Base-by-base conservation (phyloP, 2,888 invertebrate genomes). In the Drosophila histrio region DNA sequence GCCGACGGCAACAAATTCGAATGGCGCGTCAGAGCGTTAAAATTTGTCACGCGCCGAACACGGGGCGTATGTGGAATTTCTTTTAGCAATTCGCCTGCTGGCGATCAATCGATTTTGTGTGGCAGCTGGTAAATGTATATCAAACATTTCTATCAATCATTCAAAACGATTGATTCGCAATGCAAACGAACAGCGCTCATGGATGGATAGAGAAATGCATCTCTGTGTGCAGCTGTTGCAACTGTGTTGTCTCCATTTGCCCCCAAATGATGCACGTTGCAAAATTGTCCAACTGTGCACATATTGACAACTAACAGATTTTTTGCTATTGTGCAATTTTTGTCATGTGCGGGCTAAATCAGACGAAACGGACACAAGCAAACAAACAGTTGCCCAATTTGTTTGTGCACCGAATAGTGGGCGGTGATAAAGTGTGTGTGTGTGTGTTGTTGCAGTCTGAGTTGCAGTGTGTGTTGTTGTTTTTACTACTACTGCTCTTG, bases 101-200 rank as follows among this genome's bases (percentile, higher is more conserved):
- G 86, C 82, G 63, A 87, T 70, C 76, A 67, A 84, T 82, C 65
- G 75, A 70, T 77, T 59, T 77, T 72, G 53, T 53, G 52, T 53
- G 72, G 69, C 79, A 80, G 64, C 71, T 86, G 79, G 74, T 60
- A 85, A 87, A 82, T 87, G 77, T 82, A 70, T 83, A 72, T 79
- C 71, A 79, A 83, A 82, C 83, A 87, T 83, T 83, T 83, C 88
- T 77, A 85, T 87, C 83, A 87, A 87, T 83, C 83, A 87, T 83
- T 85, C 88, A 83, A 65, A 82, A 47, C 83, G 83, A 83, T 83
- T 87, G 83, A 87, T 87, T 87, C 77, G 64, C 75, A 80, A 77
- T 75, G 81, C 87, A 82, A 82, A 80, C 81, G 67, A 70, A 77
- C 61, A 70, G 47, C 50, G 30, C 57, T 58, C 58, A 49, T 2